phyloP scores from a whole-genome alignment of 2,888 invertebrate species.

The Amblyjoppa proteus region DNA sequence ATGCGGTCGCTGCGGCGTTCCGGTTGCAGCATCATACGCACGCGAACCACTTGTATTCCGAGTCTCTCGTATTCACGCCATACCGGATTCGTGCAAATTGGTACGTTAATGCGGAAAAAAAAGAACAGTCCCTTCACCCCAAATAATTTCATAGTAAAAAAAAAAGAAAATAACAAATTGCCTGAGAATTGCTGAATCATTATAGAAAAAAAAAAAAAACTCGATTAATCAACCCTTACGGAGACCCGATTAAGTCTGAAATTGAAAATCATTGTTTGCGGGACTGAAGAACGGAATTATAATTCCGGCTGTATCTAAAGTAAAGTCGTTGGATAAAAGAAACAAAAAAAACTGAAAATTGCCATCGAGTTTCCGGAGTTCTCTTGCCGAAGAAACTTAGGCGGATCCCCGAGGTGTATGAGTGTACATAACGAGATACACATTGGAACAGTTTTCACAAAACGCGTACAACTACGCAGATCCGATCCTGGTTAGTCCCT shows the following conservation, averaged over 20 bases:
- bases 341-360: slow-evolving; percentile 29
- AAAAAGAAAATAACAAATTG: too few relatives aligned
- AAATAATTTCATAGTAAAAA: too few relatives aligned
- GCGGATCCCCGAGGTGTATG: background rate
- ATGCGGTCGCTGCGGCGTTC: slow-evolving; percentile 58
- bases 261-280: slow-evolving; percentile 3
- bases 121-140: too few relatives aligned
- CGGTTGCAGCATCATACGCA: slow-evolving; percentile 55
- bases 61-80: slow-evolving; percentile 30
- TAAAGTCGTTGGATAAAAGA: slow-evolving; percentile 10
- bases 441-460: background rate
- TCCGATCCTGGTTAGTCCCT: slow-evolving; percentile 20
- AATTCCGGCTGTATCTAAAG: background rate
- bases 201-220: background rate
- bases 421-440: background rate
- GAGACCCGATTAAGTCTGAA: slow-evolving; percentile 1
- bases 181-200: too few relatives aligned
- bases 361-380: slow-evolving; percentile 12
- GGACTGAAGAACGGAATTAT: background rate
- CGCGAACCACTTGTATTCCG: slow-evolving; percentile 51
- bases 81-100: slow-evolving; percentile 72
- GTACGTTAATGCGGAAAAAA: slow-evolving; percentile 32
- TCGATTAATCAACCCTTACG: slow-evolving; percentile 26
- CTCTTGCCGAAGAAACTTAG: background rate
- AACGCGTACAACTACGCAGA: slow-evolving; percentile 27